Conservation (phyloP, 1,140 invertebrate species). For the Magallana ariakensis region DNA sequence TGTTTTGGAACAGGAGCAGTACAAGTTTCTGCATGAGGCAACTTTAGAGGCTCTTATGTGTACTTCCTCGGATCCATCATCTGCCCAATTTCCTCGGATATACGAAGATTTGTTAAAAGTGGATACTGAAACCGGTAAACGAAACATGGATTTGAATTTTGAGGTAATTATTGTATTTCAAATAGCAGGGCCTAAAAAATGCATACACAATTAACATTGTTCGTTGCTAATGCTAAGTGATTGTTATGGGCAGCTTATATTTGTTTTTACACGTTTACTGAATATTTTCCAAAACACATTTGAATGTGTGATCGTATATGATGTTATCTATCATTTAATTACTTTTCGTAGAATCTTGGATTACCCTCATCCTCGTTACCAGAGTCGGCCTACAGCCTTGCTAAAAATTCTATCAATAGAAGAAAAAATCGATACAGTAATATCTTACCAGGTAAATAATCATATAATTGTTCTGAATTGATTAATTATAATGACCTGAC, state of each 20-base stretch:
- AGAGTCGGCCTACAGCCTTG: constrained; percentile 6
- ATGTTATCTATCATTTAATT: too few species aligned
- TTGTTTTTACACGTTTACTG: too few species aligned
- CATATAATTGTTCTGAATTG: background rate
- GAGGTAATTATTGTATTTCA: background rate
- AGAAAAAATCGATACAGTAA: constrained; percentile 56
- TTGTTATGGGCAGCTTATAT: too few species aligned
- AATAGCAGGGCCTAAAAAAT: too few species aligned
- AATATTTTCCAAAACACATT: too few species aligned
- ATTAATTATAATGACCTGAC: background rate
- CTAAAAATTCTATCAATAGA: constrained; percentile 47
- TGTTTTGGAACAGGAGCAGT: constrained; percentile 56
- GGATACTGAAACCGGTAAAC: constrained; percentile 27
- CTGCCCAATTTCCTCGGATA: constrained; percentile 38
- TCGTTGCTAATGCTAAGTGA: too few species aligned
- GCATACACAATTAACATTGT: too few species aligned
- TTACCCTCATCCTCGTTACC: too few species aligned
- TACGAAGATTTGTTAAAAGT: constrained; percentile 50
- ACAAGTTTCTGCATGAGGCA: constrained; percentile 60
- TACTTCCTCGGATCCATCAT: constrained; percentile 40
- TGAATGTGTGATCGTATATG: too few species aligned
- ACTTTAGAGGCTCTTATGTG: constrained; percentile 55
- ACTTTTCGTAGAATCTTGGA: too few species aligned
- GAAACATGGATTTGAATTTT: constrained; percentile 26
- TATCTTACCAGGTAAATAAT: constrained; percentile 58